These are phyloP conservation scores for Podarcis raffonei DNA, from an alignment of 2,113 vertebrate species.

Conservation along the genomic window DNA sequence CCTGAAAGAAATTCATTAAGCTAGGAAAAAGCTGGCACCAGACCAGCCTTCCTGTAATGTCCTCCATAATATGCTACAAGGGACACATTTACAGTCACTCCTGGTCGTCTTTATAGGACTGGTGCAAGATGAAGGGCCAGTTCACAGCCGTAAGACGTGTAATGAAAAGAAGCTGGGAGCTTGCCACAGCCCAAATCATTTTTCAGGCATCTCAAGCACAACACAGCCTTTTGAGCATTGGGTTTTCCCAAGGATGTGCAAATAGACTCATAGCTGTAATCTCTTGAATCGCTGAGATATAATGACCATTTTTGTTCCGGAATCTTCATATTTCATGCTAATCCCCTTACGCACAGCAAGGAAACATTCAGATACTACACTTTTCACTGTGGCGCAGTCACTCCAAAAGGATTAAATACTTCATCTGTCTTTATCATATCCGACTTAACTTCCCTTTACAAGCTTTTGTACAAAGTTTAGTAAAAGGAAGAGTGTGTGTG, in stretches of 20 bases:
- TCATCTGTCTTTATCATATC: slow-evolving; percentile 38
- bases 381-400: slow-evolving; percentile 7
- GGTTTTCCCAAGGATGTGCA: slow-evolving; percentile 31
- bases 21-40: slow-evolving; percentile 55
- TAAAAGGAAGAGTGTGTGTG: not conserved
- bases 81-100: slow-evolving; percentile 57
- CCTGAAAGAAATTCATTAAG: slow-evolving; percentile 65
- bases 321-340: slow-evolving; percentile 21
- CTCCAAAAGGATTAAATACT: not conserved
- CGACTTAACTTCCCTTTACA: not conserved
- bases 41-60: slow-evolving; percentile 53
- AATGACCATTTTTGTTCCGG: not conserved
- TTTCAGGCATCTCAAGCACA: slow-evolving; percentile 50
- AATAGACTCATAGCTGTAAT: slow-evolving; percentile 12
- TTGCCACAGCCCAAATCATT: slow-evolving; percentile 55
- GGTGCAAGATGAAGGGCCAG: slow-evolving; percentile 59
- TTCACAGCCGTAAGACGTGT: slow-evolving; percentile 53
- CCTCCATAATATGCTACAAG: slow-evolving; percentile 66
- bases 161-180: slow-evolving; percentile 56
- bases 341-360: slow-evolving; percentile 8
- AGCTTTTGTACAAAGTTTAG: not conserved
- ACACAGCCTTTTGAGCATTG: slow-evolving; percentile 14
- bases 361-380: not conserved
- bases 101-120: slow-evolving; percentile 60
- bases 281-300: slow-evolving; percentile 11